phyloP scores from a whole-genome alignment of 1,140 invertebrate species.

The Potamilus streckersoni region DNA sequence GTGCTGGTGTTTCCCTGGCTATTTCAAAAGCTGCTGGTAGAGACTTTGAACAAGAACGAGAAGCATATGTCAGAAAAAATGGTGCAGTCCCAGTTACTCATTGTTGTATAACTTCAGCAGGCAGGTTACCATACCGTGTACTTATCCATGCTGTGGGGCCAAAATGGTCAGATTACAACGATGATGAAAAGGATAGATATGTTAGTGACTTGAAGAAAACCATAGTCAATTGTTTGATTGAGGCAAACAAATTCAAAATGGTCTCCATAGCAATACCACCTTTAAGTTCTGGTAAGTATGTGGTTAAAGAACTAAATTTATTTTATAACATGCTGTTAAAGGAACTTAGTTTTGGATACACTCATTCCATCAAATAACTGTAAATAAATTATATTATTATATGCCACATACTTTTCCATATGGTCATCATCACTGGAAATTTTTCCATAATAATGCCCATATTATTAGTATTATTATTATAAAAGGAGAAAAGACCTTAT shows the following conservation, averaged over 20 bases:
- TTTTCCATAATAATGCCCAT: too few species aligned
- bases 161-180: conserved; percentile 18
- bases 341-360: too few species aligned
- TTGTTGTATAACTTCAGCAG: conserved; percentile 7
- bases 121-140: conserved; percentile 27
- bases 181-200: conserved; percentile 7
- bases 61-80: neutral
- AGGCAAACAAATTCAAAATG: conserved; percentile 2
- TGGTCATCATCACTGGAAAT: too few species aligned
- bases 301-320: too few species aligned
- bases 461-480: too few species aligned
- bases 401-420: too few species aligned
- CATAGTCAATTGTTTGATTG: conserved; percentile 18
- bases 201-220: conserved; percentile 23
- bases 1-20: neutral
- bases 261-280: conserved; percentile 24
- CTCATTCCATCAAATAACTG: too few species aligned
- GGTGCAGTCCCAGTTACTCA: neutral
- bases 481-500: too few species aligned
- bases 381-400: too few species aligned
- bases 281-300: conserved; percentile 34
- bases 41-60: neutral
- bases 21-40: conserved; percentile 10
- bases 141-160: conserved; percentile 42
- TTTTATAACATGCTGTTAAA: too few species aligned